phyloP scores from a whole-genome alignment of 2,888 invertebrate genomes.

The Nemotelus nigrinus region DNA sequence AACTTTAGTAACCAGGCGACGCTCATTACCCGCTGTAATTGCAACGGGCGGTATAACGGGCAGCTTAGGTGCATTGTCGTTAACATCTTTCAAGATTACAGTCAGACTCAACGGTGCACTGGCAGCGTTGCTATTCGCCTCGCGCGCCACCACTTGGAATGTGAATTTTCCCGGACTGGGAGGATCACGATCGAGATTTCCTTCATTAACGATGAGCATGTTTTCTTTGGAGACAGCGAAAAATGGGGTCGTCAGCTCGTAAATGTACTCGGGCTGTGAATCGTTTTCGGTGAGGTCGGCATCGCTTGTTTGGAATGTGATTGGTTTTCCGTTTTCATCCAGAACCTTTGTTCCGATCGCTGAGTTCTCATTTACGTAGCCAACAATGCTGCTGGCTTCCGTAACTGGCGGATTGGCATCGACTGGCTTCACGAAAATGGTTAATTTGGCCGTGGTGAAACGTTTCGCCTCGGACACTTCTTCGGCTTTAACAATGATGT shows the following conservation, averaged over 20 bases:
- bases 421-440: slow-evolving; percentile 84
- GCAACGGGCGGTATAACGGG: slow-evolving; percentile 83
- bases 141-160: slow-evolving; percentile 89
- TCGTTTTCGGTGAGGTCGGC: slow-evolving; percentile 86
- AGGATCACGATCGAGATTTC: slow-evolving; percentile 85
- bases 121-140: slow-evolving; percentile 80
- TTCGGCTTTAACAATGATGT: slow-evolving; percentile 86
- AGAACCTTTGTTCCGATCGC: slow-evolving; percentile 83
- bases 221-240: slow-evolving; percentile 82
- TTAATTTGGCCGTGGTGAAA: slow-evolving; percentile 84
- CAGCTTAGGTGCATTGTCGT: slow-evolving; percentile 86
- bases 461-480: slow-evolving; percentile 82
- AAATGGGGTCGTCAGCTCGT: slow-evolving; percentile 84
- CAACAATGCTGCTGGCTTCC: slow-evolving; percentile 75
- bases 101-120: slow-evolving; percentile 84
- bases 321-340: slow-evolving; percentile 73
- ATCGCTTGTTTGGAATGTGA: slow-evolving; percentile 81
- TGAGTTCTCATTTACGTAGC: slow-evolving; percentile 86
- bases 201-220: slow-evolving; percentile 80
- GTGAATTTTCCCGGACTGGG: slow-evolving; percentile 85
- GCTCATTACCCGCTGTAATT: slow-evolving; percentile 80
- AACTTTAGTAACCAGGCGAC: slow-evolving; percentile 76
- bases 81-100: slow-evolving; percentile 81
- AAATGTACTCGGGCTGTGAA: slow-evolving; percentile 80
- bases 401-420: slow-evolving; percentile 88